A percentile compares a stretch with the other conserved stretches of the same genome.
These are phyloP conservation scores for Procambarus clarkii DNA, from an alignment of 1,140 invertebrate genomes.

Conservation along the genomic window DNA sequence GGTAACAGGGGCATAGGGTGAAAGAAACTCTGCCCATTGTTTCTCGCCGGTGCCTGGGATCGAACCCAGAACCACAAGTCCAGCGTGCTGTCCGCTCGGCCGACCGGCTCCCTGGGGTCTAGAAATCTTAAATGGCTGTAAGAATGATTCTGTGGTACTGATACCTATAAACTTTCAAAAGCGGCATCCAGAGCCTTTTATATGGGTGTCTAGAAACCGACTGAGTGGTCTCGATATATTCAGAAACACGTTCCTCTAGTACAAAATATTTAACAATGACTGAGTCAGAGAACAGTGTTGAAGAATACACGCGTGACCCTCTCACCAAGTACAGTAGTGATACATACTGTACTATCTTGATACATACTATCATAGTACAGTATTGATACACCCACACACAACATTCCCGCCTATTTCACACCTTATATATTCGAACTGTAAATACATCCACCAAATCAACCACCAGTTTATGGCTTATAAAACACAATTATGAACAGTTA, in stretches of 20 bases:
- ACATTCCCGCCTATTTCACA: conserved; percentile 53
- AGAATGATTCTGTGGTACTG: conserved; percentile 45
- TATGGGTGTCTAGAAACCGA: conserved; percentile 43
- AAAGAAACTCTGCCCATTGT: too few relatives aligned
- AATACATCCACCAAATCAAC: conserved; percentile 58
- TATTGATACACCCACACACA: conserved; percentile 17
- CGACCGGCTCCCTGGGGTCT: not conserved
- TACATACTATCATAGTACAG: too few relatives aligned
- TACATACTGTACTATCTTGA: conserved; percentile 28
- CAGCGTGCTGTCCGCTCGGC: too few relatives aligned
- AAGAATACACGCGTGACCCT: not conserved
- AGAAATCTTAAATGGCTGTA: conserved; percentile 12
- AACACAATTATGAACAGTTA: conserved; percentile 39
- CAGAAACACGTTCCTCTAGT: conserved; percentile 32
- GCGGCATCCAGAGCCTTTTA: conserved; percentile 51
- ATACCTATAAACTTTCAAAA: conserved; percentile 40
- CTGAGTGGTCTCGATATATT: not conserved
- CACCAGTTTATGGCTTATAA: conserved; percentile 13
- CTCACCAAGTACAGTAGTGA: conserved; percentile 21
- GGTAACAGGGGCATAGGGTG: too few relatives aligned
- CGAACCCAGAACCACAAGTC: too few relatives aligned
- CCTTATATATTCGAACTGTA: conserved; percentile 55
- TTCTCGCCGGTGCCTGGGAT: too few relatives aligned
- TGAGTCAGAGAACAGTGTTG: conserved; percentile 14
- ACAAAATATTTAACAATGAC: conserved; percentile 66